Evolutionary conservation across 53 echinoderm and acorn worm genomes (phyloP), one percentile per base, ranked within the genome.

Genomic region (Hippasteria phrygiana): DNA sequence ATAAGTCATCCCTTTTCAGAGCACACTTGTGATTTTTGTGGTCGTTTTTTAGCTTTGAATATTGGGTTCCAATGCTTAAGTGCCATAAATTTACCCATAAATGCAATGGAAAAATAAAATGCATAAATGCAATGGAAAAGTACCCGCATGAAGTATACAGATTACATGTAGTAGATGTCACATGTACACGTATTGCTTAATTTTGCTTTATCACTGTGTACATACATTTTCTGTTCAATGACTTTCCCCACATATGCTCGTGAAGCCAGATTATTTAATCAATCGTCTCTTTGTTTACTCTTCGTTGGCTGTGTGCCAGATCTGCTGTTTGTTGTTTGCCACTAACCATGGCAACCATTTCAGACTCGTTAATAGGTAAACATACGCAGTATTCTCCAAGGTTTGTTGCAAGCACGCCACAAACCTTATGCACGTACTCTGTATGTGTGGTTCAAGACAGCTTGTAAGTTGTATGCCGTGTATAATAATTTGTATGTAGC

Each of bases 341-440:
- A 33, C 34, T 12, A 29, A 67, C 69, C 69, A 67, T 67, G 37
- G 69, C 37, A 67, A 67, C 69, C n/a, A 24, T 24, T 59, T 26
- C 26, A 24, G 22, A 17, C 16, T 24, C 26, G 20, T 59, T 26
- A 59, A 59, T 59, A 24, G 59, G 26, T 3, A 18, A 24, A 54
- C 17, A 54, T 16, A 11, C 54, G 13, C n/a, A n/a, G n/a, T n/a
- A n/a, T n/a, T n/a, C n/a, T n/a, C 54, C 59, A 59, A 59, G 59
- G 59, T 59, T 51, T 1, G 51, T 51, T 51, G 51, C 51, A 51
- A 14, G 1, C 3, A 51, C 20, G 14, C 16, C 14, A 17, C 16
- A 51, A 17, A 12, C 3, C 51, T 2, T 2, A 20, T 51, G 20
- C 46, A 46, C 13, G 46, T 46, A 46, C n/a, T 46, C 9, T 46